These are phyloP conservation scores for Phalacrocorax aristotelis DNA, from an alignment of 2,113 vertebrate species.

Conservation along the genomic window DNA sequence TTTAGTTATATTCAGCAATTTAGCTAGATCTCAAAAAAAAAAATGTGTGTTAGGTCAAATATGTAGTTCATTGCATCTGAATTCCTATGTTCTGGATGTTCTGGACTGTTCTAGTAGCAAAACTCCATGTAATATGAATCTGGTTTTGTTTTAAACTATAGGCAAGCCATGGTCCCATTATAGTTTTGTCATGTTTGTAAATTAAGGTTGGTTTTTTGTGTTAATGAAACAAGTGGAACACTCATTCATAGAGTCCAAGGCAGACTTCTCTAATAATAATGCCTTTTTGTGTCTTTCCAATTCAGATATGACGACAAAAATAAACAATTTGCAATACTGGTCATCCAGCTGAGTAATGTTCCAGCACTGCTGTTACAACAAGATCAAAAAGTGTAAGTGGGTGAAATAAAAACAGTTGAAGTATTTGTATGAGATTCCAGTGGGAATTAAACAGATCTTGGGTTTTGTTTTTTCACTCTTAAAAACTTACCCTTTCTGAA, in stretches of 20 bases:
- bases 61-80: not conserved
- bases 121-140: not conserved
- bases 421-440: not conserved
- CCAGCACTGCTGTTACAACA: slow-evolving; percentile 80
- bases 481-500: not conserved
- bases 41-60: not conserved
- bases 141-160: not conserved
- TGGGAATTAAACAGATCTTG: not conserved
- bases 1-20: not conserved
- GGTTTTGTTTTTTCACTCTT: not conserved
- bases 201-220: not conserved
- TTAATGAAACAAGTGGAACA: not conserved
- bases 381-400: slow-evolving; percentile 87
- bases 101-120: not conserved
- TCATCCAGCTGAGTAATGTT: slow-evolving; percentile 87
- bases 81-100: not conserved
- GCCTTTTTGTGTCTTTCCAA: slow-evolving; percentile 23
- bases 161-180: not conserved
- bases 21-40: not conserved
- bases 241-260: not conserved
- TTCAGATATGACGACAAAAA: slow-evolving; percentile 87
- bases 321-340: slow-evolving; percentile 86
- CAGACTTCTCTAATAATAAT: not conserved
- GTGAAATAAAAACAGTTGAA: not conserved
- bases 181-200: not conserved